phyloP scores from a whole-genome alignment of 2,113 vertebrate genomes.

The Pedionomus torquatus region DNA sequence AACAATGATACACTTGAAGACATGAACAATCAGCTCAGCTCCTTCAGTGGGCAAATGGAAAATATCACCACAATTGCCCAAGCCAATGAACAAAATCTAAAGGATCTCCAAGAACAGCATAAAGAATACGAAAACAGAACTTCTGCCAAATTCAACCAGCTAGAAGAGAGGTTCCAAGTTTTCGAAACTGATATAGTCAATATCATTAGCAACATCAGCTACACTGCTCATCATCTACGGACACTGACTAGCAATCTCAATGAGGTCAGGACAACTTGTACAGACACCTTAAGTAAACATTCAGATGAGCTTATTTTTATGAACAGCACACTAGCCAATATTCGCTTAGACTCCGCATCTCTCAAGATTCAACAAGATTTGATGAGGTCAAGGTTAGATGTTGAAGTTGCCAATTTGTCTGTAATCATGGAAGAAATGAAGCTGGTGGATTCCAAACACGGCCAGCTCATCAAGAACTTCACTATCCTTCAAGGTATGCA shows the following conservation, averaged over 20 bases:
- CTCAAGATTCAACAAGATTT: conserved; percentile 89
- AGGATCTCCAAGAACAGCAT: conserved; percentile 88
- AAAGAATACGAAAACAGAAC: conserved; percentile 87
- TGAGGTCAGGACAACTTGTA: conserved; percentile 87
- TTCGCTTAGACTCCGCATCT: conserved; percentile 80
- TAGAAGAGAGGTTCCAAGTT: conserved; percentile 86
- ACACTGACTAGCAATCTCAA: conserved; percentile 89
- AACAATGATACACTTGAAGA: conserved; percentile 92
- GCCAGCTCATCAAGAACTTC: conserved; percentile 96
- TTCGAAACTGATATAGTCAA: conserved; percentile 86
- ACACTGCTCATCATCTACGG: conserved; percentile 89
- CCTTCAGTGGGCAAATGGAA: conserved; percentile 85
- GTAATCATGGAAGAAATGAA: conserved; percentile 98
- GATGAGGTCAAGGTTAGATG: conserved; percentile 87
- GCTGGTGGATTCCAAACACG: conserved; percentile 93
- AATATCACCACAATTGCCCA: conserved; percentile 89
- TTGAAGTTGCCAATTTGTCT: conserved; percentile 91
- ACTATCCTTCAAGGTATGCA: conserved; percentile 91
- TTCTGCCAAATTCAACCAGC: conserved; percentile 79
- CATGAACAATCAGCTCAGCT: conserved; percentile 84
- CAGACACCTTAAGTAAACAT: conserved; percentile 87
- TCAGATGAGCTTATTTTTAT: conserved; percentile 87
- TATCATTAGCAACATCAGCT: conserved; percentile 93
- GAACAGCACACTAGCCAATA: conserved; percentile 84
- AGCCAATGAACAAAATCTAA: conserved; percentile 85